A percentile compares a stretch with the other conserved stretches of the same genome.
Evolutionary conservation across 2,888 invertebrate genomes (phyloP).

Genomic region (Cantharis flavilabris): DNA sequence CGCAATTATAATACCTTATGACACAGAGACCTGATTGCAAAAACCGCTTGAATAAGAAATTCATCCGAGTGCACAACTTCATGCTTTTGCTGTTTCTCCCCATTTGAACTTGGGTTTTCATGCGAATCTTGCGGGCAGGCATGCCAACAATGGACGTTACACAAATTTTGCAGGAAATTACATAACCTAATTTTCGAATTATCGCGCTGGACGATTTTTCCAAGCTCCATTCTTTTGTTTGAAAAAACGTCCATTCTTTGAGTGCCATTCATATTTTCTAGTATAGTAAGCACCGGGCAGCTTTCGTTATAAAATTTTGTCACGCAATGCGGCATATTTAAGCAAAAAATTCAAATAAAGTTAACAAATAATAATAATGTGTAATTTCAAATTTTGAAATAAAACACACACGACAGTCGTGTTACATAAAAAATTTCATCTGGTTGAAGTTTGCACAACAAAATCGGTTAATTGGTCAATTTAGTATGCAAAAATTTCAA

Average conservation of each 20-base stretch:
- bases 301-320: not conserved
- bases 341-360: not conserved
- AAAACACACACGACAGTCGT: not conserved
- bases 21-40: slow-evolving; percentile 6
- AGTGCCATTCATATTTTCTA: not conserved
- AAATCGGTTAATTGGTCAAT: not conserved
- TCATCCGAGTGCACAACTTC: not conserved
- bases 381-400: not conserved
- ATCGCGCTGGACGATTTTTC: not conserved
- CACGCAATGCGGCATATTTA: not conserved
- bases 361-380: not conserved
- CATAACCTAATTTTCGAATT: not conserved
- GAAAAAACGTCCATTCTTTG: not conserved
- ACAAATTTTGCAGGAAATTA: not conserved
- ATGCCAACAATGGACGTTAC: not conserved
- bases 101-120: not conserved
- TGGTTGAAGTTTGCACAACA: not conserved
- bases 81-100: not conserved
- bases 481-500: not conserved
- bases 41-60: slow-evolving; percentile 3
- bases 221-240: not conserved
- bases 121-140: not conserved
- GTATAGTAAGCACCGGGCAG: not conserved
- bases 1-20: slow-evolving; percentile 1
- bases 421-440: not conserved